These are phyloP conservation scores for Ellobius talpinus DNA, from an alignment of 2,113 vertebrate species.

Conservation along the genomic window DNA sequence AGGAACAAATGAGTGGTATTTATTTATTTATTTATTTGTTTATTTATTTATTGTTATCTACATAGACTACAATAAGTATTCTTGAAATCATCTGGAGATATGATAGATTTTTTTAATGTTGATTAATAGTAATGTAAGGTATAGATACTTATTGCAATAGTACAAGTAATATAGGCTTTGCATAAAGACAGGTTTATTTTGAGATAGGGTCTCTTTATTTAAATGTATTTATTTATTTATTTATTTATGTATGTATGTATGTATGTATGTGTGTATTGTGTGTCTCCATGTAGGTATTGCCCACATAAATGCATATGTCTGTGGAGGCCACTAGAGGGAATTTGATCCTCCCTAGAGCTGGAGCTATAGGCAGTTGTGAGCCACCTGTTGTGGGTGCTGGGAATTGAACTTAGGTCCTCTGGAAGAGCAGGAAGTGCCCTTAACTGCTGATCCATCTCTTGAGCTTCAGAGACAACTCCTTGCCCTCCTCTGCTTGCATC, in stretches of 20 bases:
- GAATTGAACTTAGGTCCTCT: not conserved
- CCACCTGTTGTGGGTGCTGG: not conserved
- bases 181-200: not conserved
- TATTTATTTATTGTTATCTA: not conserved
- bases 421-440: not conserved
- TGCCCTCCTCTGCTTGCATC: not conserved
- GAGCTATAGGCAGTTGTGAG: not conserved
- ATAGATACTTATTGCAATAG: not conserved
- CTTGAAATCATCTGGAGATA: slow-evolving; percentile 31
- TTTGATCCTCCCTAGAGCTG: not conserved
- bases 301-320: not conserved
- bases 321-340: not conserved
- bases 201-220: not conserved
- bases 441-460: not conserved
- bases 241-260: not conserved
- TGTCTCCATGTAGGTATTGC: not conserved
- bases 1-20: no score
- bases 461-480: not conserved
- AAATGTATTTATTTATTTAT: not conserved
- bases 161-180: not conserved
- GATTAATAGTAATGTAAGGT: not conserved
- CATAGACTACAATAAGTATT: not conserved
- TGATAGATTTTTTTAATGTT: not conserved
- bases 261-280: not conserved
- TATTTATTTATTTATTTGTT: not conserved